Evolutionary conservation across 2,888 invertebrate species (phyloP).

Genomic region (Linhomoeus sp.): DNA sequence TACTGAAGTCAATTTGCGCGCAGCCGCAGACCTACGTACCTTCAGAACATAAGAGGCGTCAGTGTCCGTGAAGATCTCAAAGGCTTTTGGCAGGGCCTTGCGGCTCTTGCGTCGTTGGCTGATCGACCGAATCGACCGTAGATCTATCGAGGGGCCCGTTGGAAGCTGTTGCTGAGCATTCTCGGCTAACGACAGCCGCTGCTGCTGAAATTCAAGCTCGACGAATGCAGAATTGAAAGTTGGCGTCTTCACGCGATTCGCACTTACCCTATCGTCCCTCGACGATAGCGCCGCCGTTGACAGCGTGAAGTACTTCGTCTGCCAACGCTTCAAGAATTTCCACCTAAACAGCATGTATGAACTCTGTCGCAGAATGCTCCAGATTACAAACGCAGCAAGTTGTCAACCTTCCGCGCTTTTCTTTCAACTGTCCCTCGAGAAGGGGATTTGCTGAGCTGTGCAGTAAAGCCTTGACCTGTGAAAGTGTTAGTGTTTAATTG

Average conservation of each 20-base stretch:
- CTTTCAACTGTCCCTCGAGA: conserved; percentile 53
- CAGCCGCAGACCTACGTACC: too few species aligned
- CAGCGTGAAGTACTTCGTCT: conserved; percentile 76
- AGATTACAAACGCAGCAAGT: not conserved
- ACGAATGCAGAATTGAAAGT: not conserved
- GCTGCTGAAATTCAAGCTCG: not conserved
- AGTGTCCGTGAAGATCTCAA: conserved; percentile 69
- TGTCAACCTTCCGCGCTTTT: conserved; percentile 56
- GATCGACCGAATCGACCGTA: conserved; percentile 59
- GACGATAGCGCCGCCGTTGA: conserved; percentile 76
- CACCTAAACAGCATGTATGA: too few species aligned
- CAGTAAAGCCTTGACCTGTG: too few species aligned
- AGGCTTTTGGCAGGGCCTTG: conserved; percentile 70
- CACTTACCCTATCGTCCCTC: conserved; percentile 32
- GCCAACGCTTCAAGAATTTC: conserved; percentile 72
- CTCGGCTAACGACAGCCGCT: too few species aligned
- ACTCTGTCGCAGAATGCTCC: too few species aligned
- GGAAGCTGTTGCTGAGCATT: too few species aligned
- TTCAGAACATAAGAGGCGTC: conserved; percentile 77
- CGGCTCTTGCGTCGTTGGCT: conserved; percentile 61
- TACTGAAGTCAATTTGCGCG: too few species aligned
- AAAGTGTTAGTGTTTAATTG: too few species aligned
- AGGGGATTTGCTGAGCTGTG: too few species aligned
- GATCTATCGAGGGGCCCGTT: too few species aligned
- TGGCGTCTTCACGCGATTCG: not conserved